A percentile compares a stretch with the other conserved stretches of the same genome.
phyloP scores from a whole-genome alignment of 2,113 vertebrate genomes.

The Furnarius figulus region DNA sequence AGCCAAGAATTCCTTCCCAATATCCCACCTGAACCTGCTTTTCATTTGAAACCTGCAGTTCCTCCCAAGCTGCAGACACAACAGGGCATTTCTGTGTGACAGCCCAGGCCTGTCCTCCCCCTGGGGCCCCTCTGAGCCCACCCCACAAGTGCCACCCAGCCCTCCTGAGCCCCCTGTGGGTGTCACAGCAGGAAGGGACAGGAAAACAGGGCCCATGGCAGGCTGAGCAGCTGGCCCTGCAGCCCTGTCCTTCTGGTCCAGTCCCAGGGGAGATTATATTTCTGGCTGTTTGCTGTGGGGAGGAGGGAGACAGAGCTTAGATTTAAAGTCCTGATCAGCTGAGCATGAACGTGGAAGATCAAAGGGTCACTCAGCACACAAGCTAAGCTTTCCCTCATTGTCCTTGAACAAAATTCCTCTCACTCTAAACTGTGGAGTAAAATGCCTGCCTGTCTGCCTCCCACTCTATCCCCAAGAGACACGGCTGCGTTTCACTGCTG shows the following conservation, averaged over 20 bases:
- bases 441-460: slow-evolving; percentile 42
- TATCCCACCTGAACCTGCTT: neutral
- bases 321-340: slow-evolving; percentile 47
- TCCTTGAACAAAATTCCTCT: slow-evolving; percentile 49
- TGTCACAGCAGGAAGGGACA: neutral
- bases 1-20: neutral
- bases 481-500: neutral
- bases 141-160: neutral
- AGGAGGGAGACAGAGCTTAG: slow-evolving; percentile 28
- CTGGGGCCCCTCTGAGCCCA: neutral
- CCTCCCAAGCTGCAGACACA: neutral
- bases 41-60: neutral
- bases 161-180: neutral
- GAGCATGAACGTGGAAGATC: slow-evolving; percentile 40
- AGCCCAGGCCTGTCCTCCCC: neutral
- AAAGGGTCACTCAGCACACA: slow-evolving; percentile 15
- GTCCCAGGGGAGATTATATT: neutral
- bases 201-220: neutral
- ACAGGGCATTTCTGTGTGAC: neutral
- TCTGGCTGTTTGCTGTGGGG: neutral
- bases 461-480: neutral
- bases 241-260: neutral
- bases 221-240: neutral
- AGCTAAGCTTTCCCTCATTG: slow-evolving; percentile 17
- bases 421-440: neutral